Evolutionary conservation across 2,888 invertebrate species (phyloP), one percentile per base, ranked within the genome.

Genomic region (Molorchus minor): DNA sequence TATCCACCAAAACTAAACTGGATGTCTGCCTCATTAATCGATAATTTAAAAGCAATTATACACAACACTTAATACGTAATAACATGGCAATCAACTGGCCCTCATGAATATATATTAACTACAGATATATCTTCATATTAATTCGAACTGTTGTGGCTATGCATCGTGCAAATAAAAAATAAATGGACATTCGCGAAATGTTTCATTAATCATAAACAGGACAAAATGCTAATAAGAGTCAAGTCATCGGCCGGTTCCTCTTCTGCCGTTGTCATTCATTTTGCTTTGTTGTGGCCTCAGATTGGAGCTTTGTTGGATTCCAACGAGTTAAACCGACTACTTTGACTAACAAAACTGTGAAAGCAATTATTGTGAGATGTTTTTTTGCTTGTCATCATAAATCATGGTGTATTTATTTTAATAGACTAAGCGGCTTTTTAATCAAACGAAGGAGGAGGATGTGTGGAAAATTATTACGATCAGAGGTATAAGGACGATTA

Each of bases 151-250:
- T 60, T 56, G 44, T 13, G 5, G 13, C 19, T 12, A 12, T 60
- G 51, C 30, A 58, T 57, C 57, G 41, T 51, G 45, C 44, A 46
- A 52, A 54, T 56, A 56, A 49, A n/a, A 62, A 56, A 56, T 56
- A 54, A 58, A 62, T 53, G 56, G 47, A 38, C 56, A 62, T 58
- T 56, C 58, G 62, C 56, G 36, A 49, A 53, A 56, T 44, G 45
- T 30, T n/a, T n/a, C 53, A 45, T 58, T 56, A 56, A 58, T 62
- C 58, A 58, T 51, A 19, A 13, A 47, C 30, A 35, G 30, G 35
- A 47, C 35, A 20, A 47, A 35, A 47, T 35, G 35, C 30, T 47
- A 47, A 47, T 47, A 33, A 33, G 7, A 20, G 5, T 10, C 2
- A 20, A 47, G 47, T 46, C 46, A 46, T 30, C 33, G 46, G 10